Conservation (phyloP, 2,797 vertebrate species). For the Chrysolophus pictus region DNA sequence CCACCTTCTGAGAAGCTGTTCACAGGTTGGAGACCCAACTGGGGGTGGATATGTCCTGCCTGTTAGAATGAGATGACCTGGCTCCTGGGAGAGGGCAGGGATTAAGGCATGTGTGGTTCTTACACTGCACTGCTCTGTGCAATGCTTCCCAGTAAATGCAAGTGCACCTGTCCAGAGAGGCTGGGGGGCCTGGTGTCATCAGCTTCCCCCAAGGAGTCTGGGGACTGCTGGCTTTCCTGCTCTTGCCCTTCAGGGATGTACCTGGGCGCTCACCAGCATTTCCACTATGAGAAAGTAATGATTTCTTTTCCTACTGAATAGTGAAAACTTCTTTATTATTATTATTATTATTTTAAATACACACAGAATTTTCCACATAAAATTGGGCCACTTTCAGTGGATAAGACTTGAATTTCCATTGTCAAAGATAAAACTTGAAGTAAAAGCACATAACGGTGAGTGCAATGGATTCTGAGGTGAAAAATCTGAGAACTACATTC, state of each 20-base stretch:
- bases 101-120: neutral
- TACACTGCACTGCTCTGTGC: rapidly evolving
- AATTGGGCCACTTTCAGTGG: neutral
- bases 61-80: neutral
- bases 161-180: neutral
- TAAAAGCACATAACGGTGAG: neutral
- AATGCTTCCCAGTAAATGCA: rapidly evolving
- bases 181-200: rapidly evolving
- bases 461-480: neutral
- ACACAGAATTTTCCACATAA: neutral
- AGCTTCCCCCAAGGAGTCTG: neutral
- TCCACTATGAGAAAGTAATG: neutral
- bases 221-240: neutral
- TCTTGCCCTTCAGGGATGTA: neutral
- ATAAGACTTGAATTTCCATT: neutral
- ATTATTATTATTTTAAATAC: neutral
- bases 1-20: neutral
- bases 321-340: neutral
- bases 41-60: neutral
- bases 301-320: neutral
- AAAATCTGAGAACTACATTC: neutral
- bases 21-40: neutral
- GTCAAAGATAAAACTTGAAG: neutral
- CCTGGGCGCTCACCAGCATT: neutral
- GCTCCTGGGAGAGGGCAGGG: neutral